Evolutionary conservation across 2,888 invertebrate species (phyloP).

Genomic region (Mythimna ferrago): DNA sequence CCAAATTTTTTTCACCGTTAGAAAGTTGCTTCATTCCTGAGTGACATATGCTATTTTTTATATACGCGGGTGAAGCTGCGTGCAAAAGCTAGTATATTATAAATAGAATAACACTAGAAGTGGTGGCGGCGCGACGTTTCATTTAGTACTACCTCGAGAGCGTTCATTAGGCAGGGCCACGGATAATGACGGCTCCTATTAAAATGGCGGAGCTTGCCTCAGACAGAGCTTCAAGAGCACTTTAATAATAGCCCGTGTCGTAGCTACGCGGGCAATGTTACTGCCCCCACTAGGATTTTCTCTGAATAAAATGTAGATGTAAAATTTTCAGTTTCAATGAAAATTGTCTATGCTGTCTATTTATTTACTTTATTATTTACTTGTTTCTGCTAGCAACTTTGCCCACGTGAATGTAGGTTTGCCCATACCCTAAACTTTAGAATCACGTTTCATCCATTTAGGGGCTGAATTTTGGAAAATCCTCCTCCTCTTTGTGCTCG

Average conservation of each 20-base stretch:
- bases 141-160: constrained; percentile 40
- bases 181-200: constrained; percentile 60
- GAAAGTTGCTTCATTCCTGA: too few relatives aligned
- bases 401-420: too few relatives aligned
- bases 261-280: constrained; percentile 17
- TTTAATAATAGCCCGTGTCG: constrained; percentile 40
- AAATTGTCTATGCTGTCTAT: not conserved
- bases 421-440: not conserved
- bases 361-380: too few relatives aligned
- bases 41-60: too few relatives aligned
- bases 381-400: too few relatives aligned
- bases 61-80: too few relatives aligned
- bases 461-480: too few relatives aligned
- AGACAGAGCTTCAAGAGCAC: constrained; percentile 34
- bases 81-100: too few relatives aligned
- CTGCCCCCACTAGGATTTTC: constrained; percentile 15
- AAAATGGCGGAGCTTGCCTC: constrained; percentile 55
- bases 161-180: constrained; percentile 51
- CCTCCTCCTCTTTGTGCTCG: too few relatives aligned
- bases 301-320: constrained; percentile 12
- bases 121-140: constrained; percentile 11
- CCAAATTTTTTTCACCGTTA: too few relatives aligned
- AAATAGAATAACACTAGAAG: constrained; percentile 12
- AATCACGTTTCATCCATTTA: too few relatives aligned
- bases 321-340: constrained; percentile 11